Evolutionary conservation across 1,140 invertebrate species (phyloP).

Genomic region (Neodiprion virginianus): DNA sequence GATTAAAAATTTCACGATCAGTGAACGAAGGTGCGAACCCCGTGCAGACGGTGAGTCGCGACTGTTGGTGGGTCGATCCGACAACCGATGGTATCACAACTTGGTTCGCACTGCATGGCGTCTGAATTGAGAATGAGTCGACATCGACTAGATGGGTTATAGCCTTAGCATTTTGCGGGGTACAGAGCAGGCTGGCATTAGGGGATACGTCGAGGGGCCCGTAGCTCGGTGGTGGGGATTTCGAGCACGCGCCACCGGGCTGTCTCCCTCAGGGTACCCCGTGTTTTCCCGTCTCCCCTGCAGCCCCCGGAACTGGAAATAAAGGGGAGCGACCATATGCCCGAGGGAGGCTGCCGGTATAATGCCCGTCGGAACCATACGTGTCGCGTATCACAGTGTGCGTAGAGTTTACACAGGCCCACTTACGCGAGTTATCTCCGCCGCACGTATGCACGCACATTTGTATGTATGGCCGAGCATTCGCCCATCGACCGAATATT

Average conservation of each 20-base stretch:
- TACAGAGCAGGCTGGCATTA: slow-evolving; percentile 28
- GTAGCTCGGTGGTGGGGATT: slow-evolving; percentile 45
- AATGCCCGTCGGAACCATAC: not conserved
- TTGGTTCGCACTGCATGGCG: slow-evolving; percentile 57
- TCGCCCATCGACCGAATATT: no score
- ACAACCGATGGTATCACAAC: slow-evolving; percentile 14
- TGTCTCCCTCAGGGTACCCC: slow-evolving; percentile 21
- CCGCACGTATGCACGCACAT: not conserved
- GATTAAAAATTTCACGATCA: no score
- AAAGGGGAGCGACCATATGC: slow-evolving; percentile 48
- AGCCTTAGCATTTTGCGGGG: slow-evolving; percentile 45
- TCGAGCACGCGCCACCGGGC: slow-evolving; percentile 57
- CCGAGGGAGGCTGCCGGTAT: slow-evolving; percentile 30
- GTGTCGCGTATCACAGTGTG: not conserved
- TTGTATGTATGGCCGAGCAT: no score
- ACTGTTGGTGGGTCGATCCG: no score
- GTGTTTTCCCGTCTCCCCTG: slow-evolving; percentile 6
- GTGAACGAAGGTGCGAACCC: no score
- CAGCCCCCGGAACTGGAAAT: slow-evolving; percentile 36
- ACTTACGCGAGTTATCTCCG: not conserved
- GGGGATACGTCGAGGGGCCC: slow-evolving; percentile 11
- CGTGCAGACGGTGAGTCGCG: no score
- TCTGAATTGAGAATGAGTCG: slow-evolving; percentile 58
- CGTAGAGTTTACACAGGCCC: not conserved
- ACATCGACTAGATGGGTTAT: slow-evolving; percentile 56